phyloP scores from a whole-genome alignment of 2,888 invertebrate genomes.

The Thysanoteuthis rhombus region DNA sequence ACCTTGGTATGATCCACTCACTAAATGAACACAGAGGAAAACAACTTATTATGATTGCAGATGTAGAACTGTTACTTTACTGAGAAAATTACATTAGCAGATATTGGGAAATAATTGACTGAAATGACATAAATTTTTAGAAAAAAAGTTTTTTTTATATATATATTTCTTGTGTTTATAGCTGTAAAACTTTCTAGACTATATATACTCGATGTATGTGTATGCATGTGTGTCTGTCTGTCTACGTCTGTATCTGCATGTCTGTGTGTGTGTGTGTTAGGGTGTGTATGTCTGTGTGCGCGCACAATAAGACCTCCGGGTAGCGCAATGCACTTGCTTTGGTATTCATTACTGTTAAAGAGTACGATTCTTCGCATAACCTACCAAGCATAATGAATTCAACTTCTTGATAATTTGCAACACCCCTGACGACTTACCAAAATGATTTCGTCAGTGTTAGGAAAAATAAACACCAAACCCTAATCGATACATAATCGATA shows the following conservation, averaged over 20 bases:
- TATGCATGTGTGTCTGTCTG: not conserved
- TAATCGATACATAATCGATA: not conserved
- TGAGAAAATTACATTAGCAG: too few relatives aligned
- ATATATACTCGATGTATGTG: too few relatives aligned
- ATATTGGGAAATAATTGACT: too few relatives aligned
- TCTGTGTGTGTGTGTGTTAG: not conserved
- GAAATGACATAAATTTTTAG: too few relatives aligned
- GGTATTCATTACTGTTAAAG: not conserved
- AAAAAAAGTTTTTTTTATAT: too few relatives aligned
- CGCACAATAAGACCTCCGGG: too few relatives aligned
- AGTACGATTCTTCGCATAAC: not conserved
- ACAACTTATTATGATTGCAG: too few relatives aligned
- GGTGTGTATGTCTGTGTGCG: not conserved
- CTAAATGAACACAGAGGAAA: too few relatives aligned
- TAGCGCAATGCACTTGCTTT: not conserved
- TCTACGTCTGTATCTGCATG: not conserved
- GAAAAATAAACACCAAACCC: not conserved
- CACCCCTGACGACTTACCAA: not conserved
- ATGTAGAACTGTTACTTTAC: too few relatives aligned
- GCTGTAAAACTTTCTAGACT: too few relatives aligned
- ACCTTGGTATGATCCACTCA: too few relatives aligned
- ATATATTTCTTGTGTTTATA: too few relatives aligned
- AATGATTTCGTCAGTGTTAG: not conserved
- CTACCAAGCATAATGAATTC: not conserved
- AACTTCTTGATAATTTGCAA: not conserved